Base-by-base conservation (phyloP, 2,113 vertebrate genomes). In the Ciconia maguari region DNA sequence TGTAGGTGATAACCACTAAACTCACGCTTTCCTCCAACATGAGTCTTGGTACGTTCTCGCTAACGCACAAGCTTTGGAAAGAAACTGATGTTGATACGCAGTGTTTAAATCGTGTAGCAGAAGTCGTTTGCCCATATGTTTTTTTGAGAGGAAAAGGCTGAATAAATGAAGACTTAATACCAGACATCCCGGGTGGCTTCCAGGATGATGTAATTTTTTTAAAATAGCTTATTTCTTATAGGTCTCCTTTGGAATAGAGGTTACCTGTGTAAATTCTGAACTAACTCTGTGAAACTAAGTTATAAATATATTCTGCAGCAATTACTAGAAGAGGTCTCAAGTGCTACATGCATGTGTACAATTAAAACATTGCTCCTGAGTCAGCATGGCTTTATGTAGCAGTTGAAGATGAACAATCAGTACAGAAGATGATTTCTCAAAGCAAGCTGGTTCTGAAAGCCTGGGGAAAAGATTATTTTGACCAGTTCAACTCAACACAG, bases 141-240 rank as follows among this genome's bases (percentile, higher is more conserved):
- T 94, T 75, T 82, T 75, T 2, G 2, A 72, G 82, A 61, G 58
- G 26, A 94, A 83, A 74, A 93, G 68, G 76, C 70, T 65, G 76
- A 92, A 92, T 62, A 92, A 83, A 90, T n/a, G 88, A 86, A 96
- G 87, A 74, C 38, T 66, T 26, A 71, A 92, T 16, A 83, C 52
- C 90, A 96, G 92, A 58, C 90, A 94, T 89, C 92, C 83, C 86
- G 0, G 24, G 81, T 74, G 91, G 74, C 89, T 83, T 66, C 94
- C 44, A 57, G 58, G 62, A 91, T 85, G 89, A 92, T 69, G 70
- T 71, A 82, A 85, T 61, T 46, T 61, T 78, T 61, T 79, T 22
- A 3, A 87, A 94, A 95, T 87, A 88, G 87, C 78, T 91, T 62
- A 58, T 85, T 95, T 94, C 87, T 91, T 94, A 88, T 34, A 85